Base-by-base conservation (phyloP, 1,140 invertebrate species). In the Muscidifurax raptorellus region DNA sequence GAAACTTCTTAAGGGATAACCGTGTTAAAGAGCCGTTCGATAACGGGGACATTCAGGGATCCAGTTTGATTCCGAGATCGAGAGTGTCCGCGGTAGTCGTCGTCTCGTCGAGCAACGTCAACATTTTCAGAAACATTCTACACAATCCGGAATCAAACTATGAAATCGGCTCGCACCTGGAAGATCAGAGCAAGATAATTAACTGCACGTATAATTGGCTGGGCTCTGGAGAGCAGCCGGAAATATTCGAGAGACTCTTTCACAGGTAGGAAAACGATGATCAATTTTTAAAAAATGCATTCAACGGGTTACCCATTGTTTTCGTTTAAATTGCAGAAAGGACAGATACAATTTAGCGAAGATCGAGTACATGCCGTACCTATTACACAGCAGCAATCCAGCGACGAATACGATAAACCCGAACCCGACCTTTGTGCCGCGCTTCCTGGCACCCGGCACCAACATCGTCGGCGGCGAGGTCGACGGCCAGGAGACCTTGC, bases 141-240 rank as follows among this genome's bases (percentile, higher is more conserved):
- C 95, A 98, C 81, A 99, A 99, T 94, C 96, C 95, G 0, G 95
- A 96, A 76, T 98, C 98, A 22, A 95, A 94, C 80, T 99, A 97
- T 90, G 99, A 99, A 94, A 96, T 99, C 74, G 98, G 98, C 1
- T 98, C 98, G 1, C 98, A 99, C 90, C 93, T 99, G 2, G 96
- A 97, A 88, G 98, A 99, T 91, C 98, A 99, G 89, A 98, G 97
- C 87, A 96, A 97, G 92, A 94, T 95, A n/a, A 97, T 99, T 12
- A 97, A 99, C 91, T 98, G 97, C 85, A 97, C 97, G 6, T 97
- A 95, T 88, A 99, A 99, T 90, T 99, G 98, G 97, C 94, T 99
- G 85, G 98, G 98, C 22, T 96, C 94, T 88, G 94, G 94, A 1
- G 95, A 96, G 85, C 97, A 98, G 90, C 94, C 95, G 72, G 94